Evolutionary conservation across 1,140 invertebrate genomes (phyloP), one percentile per base, ranked within the genome.

Genomic region (Neocloeon triangulifer): DNA sequence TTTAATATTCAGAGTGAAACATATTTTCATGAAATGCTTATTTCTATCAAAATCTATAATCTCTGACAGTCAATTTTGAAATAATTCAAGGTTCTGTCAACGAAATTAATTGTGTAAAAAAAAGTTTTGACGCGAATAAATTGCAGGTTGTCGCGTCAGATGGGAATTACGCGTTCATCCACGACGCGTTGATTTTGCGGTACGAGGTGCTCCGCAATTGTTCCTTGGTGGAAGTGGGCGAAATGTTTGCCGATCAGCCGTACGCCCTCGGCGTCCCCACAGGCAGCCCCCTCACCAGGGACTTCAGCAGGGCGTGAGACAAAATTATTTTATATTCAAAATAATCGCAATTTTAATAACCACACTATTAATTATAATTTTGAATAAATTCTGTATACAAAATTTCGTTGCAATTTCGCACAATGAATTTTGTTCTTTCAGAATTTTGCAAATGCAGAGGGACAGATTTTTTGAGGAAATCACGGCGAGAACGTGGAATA

Each of bases 261-360:
- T 85, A 82, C 41, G 79, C 80, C 1, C 66, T 86, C 10, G 82
- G 79, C 0, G 76, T 86, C 0, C 78, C 81, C 45, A 78, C 84
- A 50, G 80, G 80, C 15, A 82, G 77, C 40, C 63, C 73, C 46
- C 44, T 76, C 5, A 72, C 80, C 49, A 77, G 84, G 47, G 71
- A 82, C 50, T 59, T 88, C 25, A 79, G 74, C 41, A 66, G 67
- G 48, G 63, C 58, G 48, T 69, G 51, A 54, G 46, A 42, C n/a
- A n/a, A n/a, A 16, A 19, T 12, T 12, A 8, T 23, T 8, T 23
- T n/a, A n/a, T 12, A 8, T 23, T 8, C 22, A 12, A 12, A 23
- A 23, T 8, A 8, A 23, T 12, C 12, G 8, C 14, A 17, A 4
- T 13, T 16, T 4, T 17, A 25, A 32, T 23, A 18, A n/a, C n/a